A percentile compares a stretch with the other conserved stretches of the same genome.
These are phyloP conservation scores for Orthochromis indermauri DNA, from an alignment of 2,113 vertebrate species.

Conservation along the genomic window DNA sequence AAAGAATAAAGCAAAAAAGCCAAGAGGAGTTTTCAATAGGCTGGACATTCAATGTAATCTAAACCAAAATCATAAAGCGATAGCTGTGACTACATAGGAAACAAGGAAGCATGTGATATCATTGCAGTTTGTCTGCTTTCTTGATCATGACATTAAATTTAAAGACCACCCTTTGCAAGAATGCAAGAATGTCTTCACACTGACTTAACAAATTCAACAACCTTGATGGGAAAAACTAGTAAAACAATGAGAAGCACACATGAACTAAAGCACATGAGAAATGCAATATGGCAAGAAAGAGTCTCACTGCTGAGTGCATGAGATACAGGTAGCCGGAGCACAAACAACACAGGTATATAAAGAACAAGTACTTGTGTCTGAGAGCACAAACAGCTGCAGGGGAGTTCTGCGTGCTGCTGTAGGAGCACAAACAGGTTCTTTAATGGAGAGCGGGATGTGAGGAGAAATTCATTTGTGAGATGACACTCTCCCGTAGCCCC, in stretches of 20 bases:
- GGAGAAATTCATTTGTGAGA: conserved; percentile 66
- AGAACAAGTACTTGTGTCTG: conserved; percentile 38
- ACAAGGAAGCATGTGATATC: neutral
- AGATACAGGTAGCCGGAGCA: neutral
- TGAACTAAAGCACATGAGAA: neutral
- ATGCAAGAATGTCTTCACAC: neutral
- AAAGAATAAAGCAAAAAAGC: neutral
- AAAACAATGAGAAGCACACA: neutral
- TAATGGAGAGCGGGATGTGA: conserved; percentile 60
- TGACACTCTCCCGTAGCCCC: conserved; percentile 50
- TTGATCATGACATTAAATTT: neutral
- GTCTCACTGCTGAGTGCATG: neutral
- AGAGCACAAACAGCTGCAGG: conserved; percentile 48
- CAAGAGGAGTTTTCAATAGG: neutral
- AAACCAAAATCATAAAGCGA: neutral
- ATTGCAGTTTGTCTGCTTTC: neutral
- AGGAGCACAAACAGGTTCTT: conserved; percentile 47
- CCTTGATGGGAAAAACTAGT: neutral
- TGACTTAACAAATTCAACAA: neutral
- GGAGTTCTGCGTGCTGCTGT: conserved; percentile 2
- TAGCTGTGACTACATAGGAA: neutral
- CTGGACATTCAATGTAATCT: neutral
- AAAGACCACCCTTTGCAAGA: neutral
- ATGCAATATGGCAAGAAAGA: neutral
- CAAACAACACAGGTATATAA: conserved; percentile 27